Evolutionary conservation across 92 coral and sea anemone genomes (phyloP).

Genomic region (Epizoanthus scotinus): DNA sequence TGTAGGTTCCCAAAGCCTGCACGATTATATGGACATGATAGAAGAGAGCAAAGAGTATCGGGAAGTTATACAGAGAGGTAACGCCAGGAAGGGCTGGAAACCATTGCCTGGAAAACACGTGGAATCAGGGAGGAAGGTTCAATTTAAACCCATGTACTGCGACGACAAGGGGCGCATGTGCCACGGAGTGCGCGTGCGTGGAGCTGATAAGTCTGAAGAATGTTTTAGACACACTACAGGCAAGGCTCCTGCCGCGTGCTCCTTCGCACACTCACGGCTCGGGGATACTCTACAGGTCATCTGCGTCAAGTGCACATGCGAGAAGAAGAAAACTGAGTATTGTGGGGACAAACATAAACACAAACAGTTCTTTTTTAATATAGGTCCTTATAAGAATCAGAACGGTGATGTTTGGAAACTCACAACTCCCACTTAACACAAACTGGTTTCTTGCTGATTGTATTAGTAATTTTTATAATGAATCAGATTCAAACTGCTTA

Average conservation of each 20-base stretch:
- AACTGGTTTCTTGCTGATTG: neutral
- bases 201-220: conserved; percentile 97
- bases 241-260: conserved; percentile 91
- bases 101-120: conserved; percentile 89
- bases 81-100: conserved; percentile 82
- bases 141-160: conserved; percentile 89
- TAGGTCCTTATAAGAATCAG: conserved; percentile 89
- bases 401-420: conserved; percentile 89
- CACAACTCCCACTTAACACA: conserved; percentile 16
- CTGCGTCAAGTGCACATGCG: conserved; percentile 93
- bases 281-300: conserved; percentile 98
- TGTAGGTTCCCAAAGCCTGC: conserved; percentile 70
- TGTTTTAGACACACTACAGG: conserved; percentile 88
- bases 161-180: conserved; percentile 96
- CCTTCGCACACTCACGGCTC: conserved; percentile 97
- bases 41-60: conserved; percentile 83
- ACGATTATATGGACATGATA: conserved; percentile 75
- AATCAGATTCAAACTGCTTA: neutral
- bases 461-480: too few species aligned
- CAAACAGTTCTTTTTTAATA: conserved; percentile 82
- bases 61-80: conserved; percentile 73
- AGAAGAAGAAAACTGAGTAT: conserved; percentile 76
- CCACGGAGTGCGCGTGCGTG: conserved; percentile 95
- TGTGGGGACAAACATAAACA: conserved; percentile 93
- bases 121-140: conserved; percentile 74